Evolutionary conservation across 2,888 invertebrate genomes (phyloP).

Genomic region (Bellardia pandia): DNA sequence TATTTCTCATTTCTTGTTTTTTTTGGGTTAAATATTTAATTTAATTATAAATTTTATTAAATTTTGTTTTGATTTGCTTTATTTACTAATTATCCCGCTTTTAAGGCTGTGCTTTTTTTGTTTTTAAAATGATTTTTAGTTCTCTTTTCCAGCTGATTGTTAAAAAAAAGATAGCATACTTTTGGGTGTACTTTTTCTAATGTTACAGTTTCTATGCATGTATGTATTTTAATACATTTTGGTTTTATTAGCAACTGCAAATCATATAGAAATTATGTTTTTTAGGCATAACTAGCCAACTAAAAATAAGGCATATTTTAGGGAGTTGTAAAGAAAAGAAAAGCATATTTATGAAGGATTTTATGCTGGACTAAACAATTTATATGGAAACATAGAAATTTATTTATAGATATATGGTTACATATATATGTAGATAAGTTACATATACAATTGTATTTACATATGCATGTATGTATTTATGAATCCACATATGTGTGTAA

Average conservation of each 20-base stretch:
- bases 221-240: not conserved
- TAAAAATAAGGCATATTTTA: slow-evolving; percentile 6
- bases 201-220: not conserved
- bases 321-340: not conserved
- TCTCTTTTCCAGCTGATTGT: no score
- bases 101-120: no score
- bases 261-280: not conserved
- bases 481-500: not conserved
- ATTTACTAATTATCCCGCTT: no score
- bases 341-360: slow-evolving; percentile 3
- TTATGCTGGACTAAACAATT: slow-evolving; percentile 35
- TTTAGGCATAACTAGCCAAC: not conserved
- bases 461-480: slow-evolving; percentile 30
- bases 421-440: not conserved
- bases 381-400: not conserved
- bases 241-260: slow-evolving; percentile 2
- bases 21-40: no score
- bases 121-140: no score
- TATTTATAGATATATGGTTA: not conserved
- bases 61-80: no score
- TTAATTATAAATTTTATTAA: no score
- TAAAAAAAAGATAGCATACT: not conserved
- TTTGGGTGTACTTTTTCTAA: not conserved
- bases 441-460: not conserved
- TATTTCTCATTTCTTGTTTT: no score